These are phyloP conservation scores for Crotalus tigris DNA, from an alignment of 2,113 vertebrate species.

Conservation along the genomic window DNA sequence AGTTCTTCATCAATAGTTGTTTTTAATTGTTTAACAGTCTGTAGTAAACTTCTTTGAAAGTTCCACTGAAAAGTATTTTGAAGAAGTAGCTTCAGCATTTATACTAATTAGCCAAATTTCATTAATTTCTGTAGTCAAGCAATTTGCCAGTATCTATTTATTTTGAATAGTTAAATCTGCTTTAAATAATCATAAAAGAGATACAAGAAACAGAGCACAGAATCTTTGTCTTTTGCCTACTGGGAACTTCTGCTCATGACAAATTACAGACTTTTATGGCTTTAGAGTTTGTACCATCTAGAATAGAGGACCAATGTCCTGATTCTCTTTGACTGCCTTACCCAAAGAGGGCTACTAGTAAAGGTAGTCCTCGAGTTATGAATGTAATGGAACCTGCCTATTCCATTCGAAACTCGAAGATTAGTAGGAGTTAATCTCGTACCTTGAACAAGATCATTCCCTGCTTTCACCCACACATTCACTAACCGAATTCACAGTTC, in stretches of 20 bases:
- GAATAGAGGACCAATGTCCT: neutral
- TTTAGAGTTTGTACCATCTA: neutral
- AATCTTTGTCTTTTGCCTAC: neutral
- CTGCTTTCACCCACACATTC: too few relatives aligned
- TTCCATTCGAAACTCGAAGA: too few relatives aligned
- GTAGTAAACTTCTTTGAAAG: neutral
- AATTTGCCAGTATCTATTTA: neutral
- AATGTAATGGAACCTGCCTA: too few relatives aligned
- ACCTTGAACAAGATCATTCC: too few relatives aligned
- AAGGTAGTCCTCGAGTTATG: too few relatives aligned
- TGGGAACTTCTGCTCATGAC: neutral
- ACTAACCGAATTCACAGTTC: too few relatives aligned
- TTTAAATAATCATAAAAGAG: neutral
- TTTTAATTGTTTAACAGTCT: neutral
- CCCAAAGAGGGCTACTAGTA: neutral
- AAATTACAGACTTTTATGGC: neutral
- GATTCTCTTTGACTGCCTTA: neutral
- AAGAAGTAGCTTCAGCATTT: neutral
- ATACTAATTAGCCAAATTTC: neutral
- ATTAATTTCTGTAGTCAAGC: neutral
- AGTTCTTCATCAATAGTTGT: neutral
- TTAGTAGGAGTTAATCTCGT: too few relatives aligned
- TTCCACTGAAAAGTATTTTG: neutral
- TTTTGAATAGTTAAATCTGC: neutral
- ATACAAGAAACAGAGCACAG: neutral